A percentile compares a stretch with the other conserved stretches of the same genome.
Conservation (phyloP, 2,888 invertebrate species). For the Acleris emargana region DNA sequence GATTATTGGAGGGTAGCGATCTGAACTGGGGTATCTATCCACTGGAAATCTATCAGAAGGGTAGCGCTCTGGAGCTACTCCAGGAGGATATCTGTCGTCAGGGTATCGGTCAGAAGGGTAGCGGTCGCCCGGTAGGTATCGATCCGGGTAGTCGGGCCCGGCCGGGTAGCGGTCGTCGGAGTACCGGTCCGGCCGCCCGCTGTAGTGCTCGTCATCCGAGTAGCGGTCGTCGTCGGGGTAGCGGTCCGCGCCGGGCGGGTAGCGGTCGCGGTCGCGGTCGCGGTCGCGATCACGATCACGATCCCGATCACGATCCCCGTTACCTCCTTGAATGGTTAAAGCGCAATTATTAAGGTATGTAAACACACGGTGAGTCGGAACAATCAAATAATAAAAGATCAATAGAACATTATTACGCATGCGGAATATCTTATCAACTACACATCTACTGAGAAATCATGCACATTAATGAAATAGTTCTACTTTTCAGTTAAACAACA, state of each 20-base stretch:
- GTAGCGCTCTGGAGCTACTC: conserved; percentile 63
- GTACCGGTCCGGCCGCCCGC: conserved; percentile 75
- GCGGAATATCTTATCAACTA: neutral
- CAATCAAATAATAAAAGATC: neutral
- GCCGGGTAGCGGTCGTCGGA: conserved; percentile 82
- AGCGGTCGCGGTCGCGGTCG: conserved; percentile 63
- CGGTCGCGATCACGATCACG: conserved; percentile 47
- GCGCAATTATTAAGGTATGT: neutral
- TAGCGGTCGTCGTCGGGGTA: conserved; percentile 81
- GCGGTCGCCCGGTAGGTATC: conserved; percentile 69
- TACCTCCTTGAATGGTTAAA: conserved; percentile 68
- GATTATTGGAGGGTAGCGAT: conserved; percentile 69
- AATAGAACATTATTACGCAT: neutral
- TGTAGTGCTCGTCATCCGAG: conserved; percentile 77
- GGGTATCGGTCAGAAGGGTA: conserved; percentile 68
- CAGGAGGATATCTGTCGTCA: conserved; percentile 68
- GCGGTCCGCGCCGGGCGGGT: conserved; percentile 76
- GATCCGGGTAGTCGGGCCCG: conserved; percentile 77
- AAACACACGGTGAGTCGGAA: neutral
- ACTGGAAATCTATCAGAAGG: conserved; percentile 77
- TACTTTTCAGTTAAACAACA: neutral
- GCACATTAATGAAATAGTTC: neutral
- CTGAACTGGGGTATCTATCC: conserved; percentile 74
- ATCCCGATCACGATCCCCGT: conserved; percentile 51
- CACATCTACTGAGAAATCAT: neutral